Conservation (phyloP, 2,888 invertebrate genomes). For the Pterobdella sp. region DNA sequence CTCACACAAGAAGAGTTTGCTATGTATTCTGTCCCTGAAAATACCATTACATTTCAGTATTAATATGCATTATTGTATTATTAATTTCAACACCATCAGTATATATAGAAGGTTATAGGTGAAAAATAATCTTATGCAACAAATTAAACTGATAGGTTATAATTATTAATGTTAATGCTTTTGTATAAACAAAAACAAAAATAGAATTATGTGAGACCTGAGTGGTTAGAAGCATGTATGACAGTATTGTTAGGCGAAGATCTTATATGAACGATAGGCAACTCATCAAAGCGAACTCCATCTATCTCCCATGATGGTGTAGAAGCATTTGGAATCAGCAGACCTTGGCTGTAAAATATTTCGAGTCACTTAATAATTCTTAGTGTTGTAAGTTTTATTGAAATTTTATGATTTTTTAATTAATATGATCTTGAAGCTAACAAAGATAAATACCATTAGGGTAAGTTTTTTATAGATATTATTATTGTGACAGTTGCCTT, state of each 20-base stretch:
- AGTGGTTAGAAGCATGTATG: slow-evolving; percentile 64
- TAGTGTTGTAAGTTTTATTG: no score
- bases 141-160: background rate
- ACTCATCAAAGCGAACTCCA: slow-evolving; percentile 67
- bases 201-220: slow-evolving; percentile 41
- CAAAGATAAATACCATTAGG: background rate
- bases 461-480: no score
- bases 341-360: slow-evolving; percentile 32
- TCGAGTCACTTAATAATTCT: no score
- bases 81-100: background rate
- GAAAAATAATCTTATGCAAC: no score
- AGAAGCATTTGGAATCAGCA: slow-evolving; percentile 40
- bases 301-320: slow-evolving; percentile 67
- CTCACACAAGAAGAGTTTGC: slow-evolving; percentile 35
- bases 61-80: no score
- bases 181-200: background rate
- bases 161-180: background rate
- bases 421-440: no score
- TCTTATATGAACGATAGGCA: slow-evolving; percentile 75
- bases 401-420: no score
- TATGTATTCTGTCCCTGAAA: slow-evolving; percentile 30
- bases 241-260: slow-evolving; percentile 82
- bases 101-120: no score
- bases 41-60: no score
- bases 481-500: no score